These are phyloP conservation scores for Peribatodes rhomboidaria DNA, from an alignment of 2,888 invertebrate genomes.

Conservation along the genomic window DNA sequence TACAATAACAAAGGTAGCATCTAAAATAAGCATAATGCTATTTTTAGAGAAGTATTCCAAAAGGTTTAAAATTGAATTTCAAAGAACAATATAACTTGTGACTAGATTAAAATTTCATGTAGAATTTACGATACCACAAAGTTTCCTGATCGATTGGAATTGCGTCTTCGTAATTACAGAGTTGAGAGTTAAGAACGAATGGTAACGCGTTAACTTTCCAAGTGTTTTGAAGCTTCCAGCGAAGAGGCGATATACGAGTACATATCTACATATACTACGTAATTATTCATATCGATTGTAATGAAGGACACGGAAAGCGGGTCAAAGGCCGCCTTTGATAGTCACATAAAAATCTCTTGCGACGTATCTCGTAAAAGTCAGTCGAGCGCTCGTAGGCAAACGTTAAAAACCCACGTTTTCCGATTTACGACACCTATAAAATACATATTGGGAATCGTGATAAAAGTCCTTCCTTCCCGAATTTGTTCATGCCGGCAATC, in stretches of 20 bases:
- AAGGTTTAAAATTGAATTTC: not conserved
- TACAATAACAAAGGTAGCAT: no score
- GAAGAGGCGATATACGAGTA: constrained; percentile 37
- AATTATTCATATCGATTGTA: constrained; percentile 68
- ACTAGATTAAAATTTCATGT: constrained; percentile 32
- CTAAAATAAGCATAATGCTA: not conserved
- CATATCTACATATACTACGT: constrained; percentile 34
- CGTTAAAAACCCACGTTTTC: constrained; percentile 82
- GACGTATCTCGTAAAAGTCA: constrained; percentile 81
- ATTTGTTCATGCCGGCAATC: constrained; percentile 74
- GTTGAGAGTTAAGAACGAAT: constrained; percentile 33
- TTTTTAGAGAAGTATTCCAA: not conserved
- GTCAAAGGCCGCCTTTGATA: constrained; percentile 66
- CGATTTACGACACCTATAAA: constrained; percentile 84
- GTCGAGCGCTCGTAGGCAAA: constrained; percentile 78
- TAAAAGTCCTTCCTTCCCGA: constrained; percentile 78
- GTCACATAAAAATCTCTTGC: constrained; percentile 69
- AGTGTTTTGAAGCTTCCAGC: constrained; percentile 41
- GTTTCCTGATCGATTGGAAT: constrained; percentile 35
- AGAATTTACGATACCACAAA: constrained; percentile 30
- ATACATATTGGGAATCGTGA: constrained; percentile 85
- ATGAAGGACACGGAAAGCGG: constrained; percentile 64
- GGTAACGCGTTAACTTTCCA: constrained; percentile 41
- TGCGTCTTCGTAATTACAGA: constrained; percentile 32
- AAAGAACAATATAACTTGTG: not conserved